Percentiles rank a stretch among this genome's conserved stretches.
Evolutionary conservation across 1,140 invertebrate genomes (phyloP).

Genomic region (Dufourea novaeangliae): DNA sequence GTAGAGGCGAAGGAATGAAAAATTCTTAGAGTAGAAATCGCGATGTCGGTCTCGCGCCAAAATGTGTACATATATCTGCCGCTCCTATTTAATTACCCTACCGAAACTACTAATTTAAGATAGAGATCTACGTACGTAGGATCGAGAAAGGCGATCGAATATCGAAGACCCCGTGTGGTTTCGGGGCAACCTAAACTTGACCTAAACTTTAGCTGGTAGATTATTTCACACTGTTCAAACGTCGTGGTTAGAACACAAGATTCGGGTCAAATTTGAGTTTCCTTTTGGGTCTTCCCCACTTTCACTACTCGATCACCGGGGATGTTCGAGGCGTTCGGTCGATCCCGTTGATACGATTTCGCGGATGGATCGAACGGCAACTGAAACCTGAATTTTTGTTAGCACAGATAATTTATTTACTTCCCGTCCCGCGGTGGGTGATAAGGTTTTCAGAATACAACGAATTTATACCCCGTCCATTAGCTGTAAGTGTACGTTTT

Average conservation of each 20-base stretch:
- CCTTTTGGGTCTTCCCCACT: not conserved
- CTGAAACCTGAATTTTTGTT: no score
- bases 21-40: not conserved
- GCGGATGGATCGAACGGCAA: not conserved
- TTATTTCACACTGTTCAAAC: not conserved
- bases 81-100: slow-evolving; percentile 60
- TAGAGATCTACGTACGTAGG: not conserved
- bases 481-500: slow-evolving; percentile 53
- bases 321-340: not conserved
- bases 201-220: not conserved
- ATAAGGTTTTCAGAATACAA: not conserved
- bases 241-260: no score
- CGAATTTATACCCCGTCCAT: no score
- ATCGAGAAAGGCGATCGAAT: not conserved
- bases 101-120: slow-evolving; percentile 44
- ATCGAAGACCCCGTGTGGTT: no score
- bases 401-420: no score
- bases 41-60: slow-evolving; percentile 1
- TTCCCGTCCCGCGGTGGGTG: no score
- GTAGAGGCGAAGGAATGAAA: no score
- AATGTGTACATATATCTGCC: slow-evolving; percentile 64
- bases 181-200: slow-evolving; percentile 1
- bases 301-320: not conserved
- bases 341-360: not conserved
- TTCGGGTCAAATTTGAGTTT: not conserved